Base-by-base conservation (phyloP, 2,797 vertebrate species). In the Ceryle rudis region DNA sequence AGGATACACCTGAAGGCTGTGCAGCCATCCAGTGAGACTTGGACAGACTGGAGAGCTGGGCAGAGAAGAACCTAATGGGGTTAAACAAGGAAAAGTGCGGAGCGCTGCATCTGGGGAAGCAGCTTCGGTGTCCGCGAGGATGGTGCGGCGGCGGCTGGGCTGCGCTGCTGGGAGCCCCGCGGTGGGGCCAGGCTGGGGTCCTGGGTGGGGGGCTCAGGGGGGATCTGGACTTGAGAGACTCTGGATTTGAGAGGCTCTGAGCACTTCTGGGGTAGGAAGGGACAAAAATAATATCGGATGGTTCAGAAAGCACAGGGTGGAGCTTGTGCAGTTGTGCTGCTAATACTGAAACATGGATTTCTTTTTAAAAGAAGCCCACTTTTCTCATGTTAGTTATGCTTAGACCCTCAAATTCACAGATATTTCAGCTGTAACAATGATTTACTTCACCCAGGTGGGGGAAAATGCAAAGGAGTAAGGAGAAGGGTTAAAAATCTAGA, bases 231-330 rank as follows among this genome's bases (percentile, higher is more conserved):
- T 25, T 37, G 49, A 26, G 15, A 29, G 28, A 2, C 21, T 47
- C 25, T 2, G 41, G 14, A 51, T 51, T 51, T 25, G 49, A 51
- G 16, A n/a, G 25, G 2, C 22, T 54, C 25, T 2, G 41, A 23
- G 29, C 3, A 0, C 12, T 10, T 26, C 10, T 20, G 31, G 28
- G 26, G 22, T 11, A 14, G 39, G 22, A 60, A 37, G n/a, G 65
- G n/a, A 6, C 8, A 1, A 6, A 41, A 28, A 35, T 28, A 46
- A 6, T 0, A 21, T 4, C 11, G 0, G 2, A 0, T 1, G 5
- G 22, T 10, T 72, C 7, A 17, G 71, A 49, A 62, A 9, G 35
- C 1, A 1, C 6, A 14, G 37, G 21, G 46, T 13, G 42, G 33
- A 22, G 51, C 18, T 66, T 44, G 14, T 31, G 44, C 1, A 29